Evolutionary conservation across 2,797 vertebrate species (phyloP), one percentile per base, ranked within the genome.

Genomic region (Crypturellus tataupa): DNA sequence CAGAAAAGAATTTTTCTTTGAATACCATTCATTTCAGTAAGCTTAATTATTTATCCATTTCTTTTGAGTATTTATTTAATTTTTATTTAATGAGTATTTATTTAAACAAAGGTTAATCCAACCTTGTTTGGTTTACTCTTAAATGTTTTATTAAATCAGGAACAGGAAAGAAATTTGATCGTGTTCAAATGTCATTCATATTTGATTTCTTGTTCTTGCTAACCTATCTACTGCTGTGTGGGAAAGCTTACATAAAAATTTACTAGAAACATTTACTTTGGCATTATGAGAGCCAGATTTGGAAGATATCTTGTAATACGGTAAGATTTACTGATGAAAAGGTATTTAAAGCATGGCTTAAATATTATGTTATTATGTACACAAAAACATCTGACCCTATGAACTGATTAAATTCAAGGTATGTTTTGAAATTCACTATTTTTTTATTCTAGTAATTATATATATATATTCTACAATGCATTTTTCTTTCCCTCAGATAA

Each of bases 401-500:
- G 29, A 87, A 37, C 7, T 62, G 4, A 69, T 64, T 47, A 62
- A 39, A 37, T 70, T 60, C 17, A 55, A 19, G 17, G 4, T 84
- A 80, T 40, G 18, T 59, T 70, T 90, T 80, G 53, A 20, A 78
- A 47, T 79, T 15, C 33, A 65, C 29, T 25, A 10, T 62, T 12
- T 18, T 46, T 46, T 70, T 60, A 37, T 37, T 37, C 37, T 9
- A 37, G 37, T 37, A 37, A 37, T 37, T 37, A 37, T 37, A 39
- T 39, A 39, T 39, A 39, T 39, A 56, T 12, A 0, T 72, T 82
- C 33, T 83, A 2, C 1, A 2, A 29, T 81, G 39, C 35, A 67
- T 33, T 24, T 85, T 5, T 90, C 86, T 89, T 87, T 86, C 77
- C 70, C 27, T 49, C 87, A 98, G 97, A 95, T 98, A 90, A 98